These are phyloP conservation scores for Gnatocerus cornutus DNA, from an alignment of 2,888 invertebrate genomes.

Conservation along the genomic window DNA sequence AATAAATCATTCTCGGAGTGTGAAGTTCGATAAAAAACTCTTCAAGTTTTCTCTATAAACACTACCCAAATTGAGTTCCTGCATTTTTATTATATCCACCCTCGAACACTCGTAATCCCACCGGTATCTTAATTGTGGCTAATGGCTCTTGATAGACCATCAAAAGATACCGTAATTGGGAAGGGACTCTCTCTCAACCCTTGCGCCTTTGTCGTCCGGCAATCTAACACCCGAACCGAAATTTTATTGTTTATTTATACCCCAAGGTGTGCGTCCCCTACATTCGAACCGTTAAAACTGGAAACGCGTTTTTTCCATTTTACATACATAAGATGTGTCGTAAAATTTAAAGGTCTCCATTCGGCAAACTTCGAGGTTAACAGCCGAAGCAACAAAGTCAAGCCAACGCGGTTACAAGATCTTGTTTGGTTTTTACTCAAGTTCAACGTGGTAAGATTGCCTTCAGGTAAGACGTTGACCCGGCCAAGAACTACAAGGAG, in stretches of 20 bases:
- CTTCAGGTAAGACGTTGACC: slow-evolving; percentile 61
- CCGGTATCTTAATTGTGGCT: slow-evolving; percentile 29
- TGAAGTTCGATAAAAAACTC: neutral
- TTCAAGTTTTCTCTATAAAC: neutral
- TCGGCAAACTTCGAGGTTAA: slow-evolving; percentile 38
- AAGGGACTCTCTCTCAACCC: slow-evolving; percentile 18
- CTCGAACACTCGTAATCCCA: slow-evolving; percentile 21
- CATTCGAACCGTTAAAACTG: slow-evolving; percentile 21
- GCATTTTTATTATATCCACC: slow-evolving; percentile 18
- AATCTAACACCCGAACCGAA: neutral
- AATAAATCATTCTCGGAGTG: slow-evolving; percentile 10
- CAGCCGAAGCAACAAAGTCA: slow-evolving; percentile 36
- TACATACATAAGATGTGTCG: neutral
- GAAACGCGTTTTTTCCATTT: slow-evolving; percentile 21
- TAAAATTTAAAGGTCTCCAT: slow-evolving; percentile 37
- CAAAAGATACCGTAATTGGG: slow-evolving; percentile 31
- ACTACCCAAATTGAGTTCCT: neutral
- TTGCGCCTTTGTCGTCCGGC: slow-evolving; percentile 9
- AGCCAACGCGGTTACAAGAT: slow-evolving; percentile 9
- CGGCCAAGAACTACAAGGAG: slow-evolving; percentile 53
- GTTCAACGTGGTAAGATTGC: slow-evolving; percentile 59
- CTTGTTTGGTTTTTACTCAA: slow-evolving; percentile 61
- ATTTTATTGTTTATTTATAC: neutral
- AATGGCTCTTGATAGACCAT: slow-evolving; percentile 36
- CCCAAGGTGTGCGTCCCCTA: neutral